Evolutionary conservation across 2,797 vertebrate genomes (phyloP).

Genomic region (Enteromius treurensis): DNA sequence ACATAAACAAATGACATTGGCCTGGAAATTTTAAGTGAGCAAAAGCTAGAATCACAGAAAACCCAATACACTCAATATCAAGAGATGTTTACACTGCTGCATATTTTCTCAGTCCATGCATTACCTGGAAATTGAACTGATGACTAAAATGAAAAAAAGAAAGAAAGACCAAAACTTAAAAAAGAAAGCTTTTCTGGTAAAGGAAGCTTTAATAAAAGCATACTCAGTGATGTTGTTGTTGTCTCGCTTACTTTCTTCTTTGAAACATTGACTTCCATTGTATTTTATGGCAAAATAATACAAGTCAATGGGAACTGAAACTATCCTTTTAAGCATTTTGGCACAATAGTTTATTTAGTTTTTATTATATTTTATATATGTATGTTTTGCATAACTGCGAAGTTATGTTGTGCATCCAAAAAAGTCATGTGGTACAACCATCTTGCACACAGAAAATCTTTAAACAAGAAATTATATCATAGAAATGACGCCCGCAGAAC

Average conservation of each 20-base stretch:
- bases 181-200: neutral
- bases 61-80: neutral
- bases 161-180: no score
- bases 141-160: neutral
- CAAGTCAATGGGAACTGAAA: neutral
- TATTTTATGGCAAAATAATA: neutral
- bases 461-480: neutral
- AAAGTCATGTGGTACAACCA: neutral
- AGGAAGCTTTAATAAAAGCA: neutral
- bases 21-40: neutral
- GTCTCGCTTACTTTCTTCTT: neutral
- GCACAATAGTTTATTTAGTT: neutral
- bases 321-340: neutral
- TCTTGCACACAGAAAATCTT: neutral
- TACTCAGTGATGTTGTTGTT: no score
- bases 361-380: neutral
- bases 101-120: neutral
- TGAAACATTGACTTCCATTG: neutral
- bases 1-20: constrained; percentile 37
- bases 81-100: neutral
- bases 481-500: neutral
- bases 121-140: neutral
- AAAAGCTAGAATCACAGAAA: neutral
- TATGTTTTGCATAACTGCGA: neutral
- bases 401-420: neutral